These are phyloP conservation scores for Amphipyra tragopoginis DNA, from an alignment of 2,888 invertebrate species.

Conservation along the genomic window DNA sequence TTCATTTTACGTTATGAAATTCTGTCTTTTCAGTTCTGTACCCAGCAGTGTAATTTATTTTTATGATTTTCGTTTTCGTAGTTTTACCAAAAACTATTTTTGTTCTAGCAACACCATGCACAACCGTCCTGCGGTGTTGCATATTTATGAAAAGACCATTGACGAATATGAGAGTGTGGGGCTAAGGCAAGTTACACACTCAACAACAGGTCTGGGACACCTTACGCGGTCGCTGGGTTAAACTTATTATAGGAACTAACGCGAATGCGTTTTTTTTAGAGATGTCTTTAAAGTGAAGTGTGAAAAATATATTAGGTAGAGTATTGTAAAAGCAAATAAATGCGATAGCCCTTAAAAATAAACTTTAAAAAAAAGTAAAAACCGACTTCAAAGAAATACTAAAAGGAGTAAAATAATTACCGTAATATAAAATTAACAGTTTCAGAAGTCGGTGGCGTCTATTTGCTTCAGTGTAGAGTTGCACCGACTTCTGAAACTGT, in stretches of 20 bases:
- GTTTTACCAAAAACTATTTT: conserved; percentile 9
- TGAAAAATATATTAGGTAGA: neutral
- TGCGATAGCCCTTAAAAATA: too few relatives aligned
- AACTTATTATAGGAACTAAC: conserved; percentile 37
- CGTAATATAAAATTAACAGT: too few relatives aligned
- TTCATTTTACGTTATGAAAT: too few relatives aligned
- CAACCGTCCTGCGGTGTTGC: conserved; percentile 49
- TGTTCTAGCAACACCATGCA: conserved; percentile 26
- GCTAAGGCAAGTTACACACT: conserved; percentile 44
- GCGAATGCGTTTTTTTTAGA: neutral
- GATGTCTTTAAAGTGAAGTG: neutral
- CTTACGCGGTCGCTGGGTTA: conserved; percentile 36
- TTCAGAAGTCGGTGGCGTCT: too few relatives aligned
- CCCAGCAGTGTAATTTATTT: neutral
- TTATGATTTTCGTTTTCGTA: neutral
- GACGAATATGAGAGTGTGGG: conserved; percentile 74
- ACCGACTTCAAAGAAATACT: too few relatives aligned
- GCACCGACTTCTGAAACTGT: too few relatives aligned
- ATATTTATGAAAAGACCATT: conserved; percentile 77
- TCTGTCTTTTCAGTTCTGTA: too few relatives aligned
- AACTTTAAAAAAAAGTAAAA: too few relatives aligned
- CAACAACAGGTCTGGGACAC: conserved; percentile 53
- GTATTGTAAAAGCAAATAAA: too few relatives aligned
- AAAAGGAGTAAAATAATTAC: too few relatives aligned
- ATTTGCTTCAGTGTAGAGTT: too few relatives aligned